Evolutionary conservation across 2,888 invertebrate species (phyloP), one percentile per base, ranked within the genome.

Genomic region (Synanthedon andrenaeformis): DNA sequence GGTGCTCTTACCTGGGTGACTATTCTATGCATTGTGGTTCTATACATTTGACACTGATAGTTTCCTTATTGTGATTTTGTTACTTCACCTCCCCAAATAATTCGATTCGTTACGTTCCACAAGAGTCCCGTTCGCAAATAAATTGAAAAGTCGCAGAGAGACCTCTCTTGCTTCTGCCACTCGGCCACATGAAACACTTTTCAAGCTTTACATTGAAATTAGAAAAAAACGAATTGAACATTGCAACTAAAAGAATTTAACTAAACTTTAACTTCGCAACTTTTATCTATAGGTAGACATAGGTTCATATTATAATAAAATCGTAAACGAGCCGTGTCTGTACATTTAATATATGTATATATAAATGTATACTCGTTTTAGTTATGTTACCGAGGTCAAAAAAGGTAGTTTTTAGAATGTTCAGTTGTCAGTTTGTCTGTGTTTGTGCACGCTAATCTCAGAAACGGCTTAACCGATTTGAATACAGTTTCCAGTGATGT

Each of bases 131-230:
- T 14, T 69, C 65, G 64, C 63, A 70, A 71, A 68, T 69, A 74
- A 72, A 74, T 72, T 73, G 68, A 66, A 71, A 72, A 69, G 60
- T 62, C 62, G 62, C 56, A 60, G 53, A 59, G 61, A 63, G 61
- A 62, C 55, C 53, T 2, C 23, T 6, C 49, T 49, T 4, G 23
- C 49, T 17, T 23, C 10, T 12, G 23, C 11, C 49, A 45, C 45
- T 45, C 45, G 45, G 13, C 13, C 45, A 45, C 45, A 45, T 45
- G 45, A 45, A 45, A 49, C 49, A 49, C 49, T 49, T 45, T 42
- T 17, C 13, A 12, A 49, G 49, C 19, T 49, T 49, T 49, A 19
- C 51, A 41, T 19, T 51, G 51, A 51, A 41, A 51, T 51, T 41
- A 41, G 41, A 51, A 51, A 41, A 23, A 23, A 50, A 23, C 17